Evolutionary conservation across 2,797 vertebrate genomes (phyloP).

Genomic region (Arnoldichthys spilopterus): DNA sequence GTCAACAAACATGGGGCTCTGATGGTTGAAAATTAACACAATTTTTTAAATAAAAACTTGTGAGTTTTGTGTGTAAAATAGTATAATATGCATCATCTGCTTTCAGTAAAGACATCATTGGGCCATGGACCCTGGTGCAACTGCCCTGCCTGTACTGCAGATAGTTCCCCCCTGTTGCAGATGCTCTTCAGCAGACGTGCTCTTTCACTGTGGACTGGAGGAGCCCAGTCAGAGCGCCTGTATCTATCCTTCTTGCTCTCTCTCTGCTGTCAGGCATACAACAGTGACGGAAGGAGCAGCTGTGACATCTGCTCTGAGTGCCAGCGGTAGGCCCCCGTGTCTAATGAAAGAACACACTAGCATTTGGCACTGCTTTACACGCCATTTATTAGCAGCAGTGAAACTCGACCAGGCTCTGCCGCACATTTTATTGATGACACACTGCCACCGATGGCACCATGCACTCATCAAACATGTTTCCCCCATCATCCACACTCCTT

Average conservation of each 20-base stretch:
- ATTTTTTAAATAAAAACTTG: too few species aligned
- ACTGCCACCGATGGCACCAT: slow-evolving; percentile 51
- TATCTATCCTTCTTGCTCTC: neutral
- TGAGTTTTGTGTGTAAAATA: too few species aligned
- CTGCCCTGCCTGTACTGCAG: neutral
- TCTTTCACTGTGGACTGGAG: slow-evolving; percentile 48
- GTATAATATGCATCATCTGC: too few species aligned
- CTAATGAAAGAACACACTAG: slow-evolving; percentile 76
- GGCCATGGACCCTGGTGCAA: neutral
- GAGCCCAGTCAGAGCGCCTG: neutral
- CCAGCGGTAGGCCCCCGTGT: slow-evolving; percentile 65
- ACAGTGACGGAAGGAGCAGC: slow-evolving; percentile 61
- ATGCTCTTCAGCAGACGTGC: slow-evolving; percentile 49
- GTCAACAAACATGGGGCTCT: too few species aligned
- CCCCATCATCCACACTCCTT: neutral
- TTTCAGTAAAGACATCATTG: neutral
- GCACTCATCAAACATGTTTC: slow-evolving; percentile 15
- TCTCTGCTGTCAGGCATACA: neutral
- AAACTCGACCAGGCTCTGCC: slow-evolving; percentile 60
- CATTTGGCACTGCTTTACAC: slow-evolving; percentile 70
- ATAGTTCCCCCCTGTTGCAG: neutral
- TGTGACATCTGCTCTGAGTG: slow-evolving; percentile 73
- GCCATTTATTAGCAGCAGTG: slow-evolving; percentile 73
- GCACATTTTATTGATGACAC: slow-evolving; percentile 64
- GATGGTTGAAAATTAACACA: too few species aligned